Evolutionary conservation across 2,113 vertebrate genomes (phyloP).

Genomic region (human): GRCh38 chr2:82340501-82341000

Average conservation of each 20-base stretch:
- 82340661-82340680: too few relatives aligned
- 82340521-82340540: not conserved
- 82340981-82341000: not conserved
- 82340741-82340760: not conserved
- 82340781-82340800: not conserved
- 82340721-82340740: not conserved
- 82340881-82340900: not conserved
- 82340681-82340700: not conserved
- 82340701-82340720: not conserved
- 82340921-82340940: not conserved
- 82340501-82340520: not conserved
- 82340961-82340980: not conserved
- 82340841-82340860: not conserved
- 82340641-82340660: not conserved
- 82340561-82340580: not conserved
- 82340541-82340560: not conserved
- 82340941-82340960: not conserved
- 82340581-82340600: not conserved
- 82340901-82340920: not conserved
- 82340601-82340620: not conserved
- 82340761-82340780: not conserved
- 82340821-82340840: not conserved
- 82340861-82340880: not conserved
- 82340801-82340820: not conserved
- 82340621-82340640: accelerated